Conservation (phyloP, 2,888 invertebrate genomes). For the Galerucella pusilla region DNA sequence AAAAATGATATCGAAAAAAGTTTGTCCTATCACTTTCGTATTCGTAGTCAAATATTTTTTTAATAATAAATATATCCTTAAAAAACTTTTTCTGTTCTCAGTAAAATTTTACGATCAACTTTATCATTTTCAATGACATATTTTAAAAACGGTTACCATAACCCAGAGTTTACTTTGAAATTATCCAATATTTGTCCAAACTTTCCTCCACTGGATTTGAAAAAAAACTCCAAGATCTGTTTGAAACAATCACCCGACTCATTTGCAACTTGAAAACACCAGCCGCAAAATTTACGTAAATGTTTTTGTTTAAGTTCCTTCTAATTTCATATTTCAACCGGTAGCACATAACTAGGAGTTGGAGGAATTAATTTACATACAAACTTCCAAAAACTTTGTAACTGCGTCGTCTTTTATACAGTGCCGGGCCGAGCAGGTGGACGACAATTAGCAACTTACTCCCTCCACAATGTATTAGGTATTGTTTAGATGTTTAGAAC, state of each 20-base stretch:
- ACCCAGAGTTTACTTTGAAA: neutral
- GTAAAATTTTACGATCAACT: neutral
- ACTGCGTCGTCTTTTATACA: constrained; percentile 25
- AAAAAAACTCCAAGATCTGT: constrained; percentile 25
- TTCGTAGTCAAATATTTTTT: too few relatives aligned
- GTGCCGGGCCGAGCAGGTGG: neutral
- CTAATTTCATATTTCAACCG: constrained; percentile 57
- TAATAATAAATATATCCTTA: neutral
- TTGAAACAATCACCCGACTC: constrained; percentile 33
- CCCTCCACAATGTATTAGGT: neutral
- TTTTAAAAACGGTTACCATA: constrained; percentile 2
- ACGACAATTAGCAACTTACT: neutral
- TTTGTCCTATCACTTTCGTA: too few relatives aligned
- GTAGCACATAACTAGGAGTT: constrained; percentile 50
- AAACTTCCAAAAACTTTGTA: constrained; percentile 47
- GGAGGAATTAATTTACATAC: constrained; percentile 63
- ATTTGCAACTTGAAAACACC: constrained; percentile 32
- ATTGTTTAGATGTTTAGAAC: too few relatives aligned
- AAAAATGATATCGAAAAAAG: too few relatives aligned
- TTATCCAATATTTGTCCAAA: constrained; percentile 25
- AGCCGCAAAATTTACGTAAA: constrained; percentile 30
- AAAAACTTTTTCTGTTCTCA: too few relatives aligned
- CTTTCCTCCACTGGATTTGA: neutral
- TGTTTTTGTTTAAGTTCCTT: constrained; percentile 56
- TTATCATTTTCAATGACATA: neutral